Evolutionary conservation across 1,140 invertebrate genomes (phyloP), one percentile per base, ranked within the genome.

Genomic region (Achatina immaculata): DNA sequence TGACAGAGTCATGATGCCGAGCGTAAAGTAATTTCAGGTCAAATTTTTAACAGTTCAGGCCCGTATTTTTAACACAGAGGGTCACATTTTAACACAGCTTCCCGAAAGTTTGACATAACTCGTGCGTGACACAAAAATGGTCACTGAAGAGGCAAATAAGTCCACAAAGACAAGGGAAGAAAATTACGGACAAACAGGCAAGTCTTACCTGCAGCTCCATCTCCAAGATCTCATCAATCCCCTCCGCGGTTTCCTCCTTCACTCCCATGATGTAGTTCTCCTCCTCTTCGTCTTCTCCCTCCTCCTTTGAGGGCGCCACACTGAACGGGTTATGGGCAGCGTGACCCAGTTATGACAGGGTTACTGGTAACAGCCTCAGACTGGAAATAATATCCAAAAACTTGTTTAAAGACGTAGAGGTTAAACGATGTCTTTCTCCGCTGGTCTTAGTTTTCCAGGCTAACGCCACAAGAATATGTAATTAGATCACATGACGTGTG

Each of bases 171-270:
- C n/a, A n/a, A n/a, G n/a, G n/a, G n/a, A n/a, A n/a, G n/a, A n/a
- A n/a, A n/a, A n/a, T n/a, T n/a, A n/a, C n/a, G n/a, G n/a, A n/a
- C n/a, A n/a, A n/a, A n/a, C n/a, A n/a, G n/a, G n/a, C n/a, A n/a
- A n/a, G n/a, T n/a, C 58, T 40, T 69, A 69, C 68, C 68, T 69
- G 36, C 68, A 69, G 24, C 38, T 69, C 68, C 36, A 69, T 28
- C 16, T 69, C 68, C 68, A 69, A 6, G 6, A 28, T 28, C 68
- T 69, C 68, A 43, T 69, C 68, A 21, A 69, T 40, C 1, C 68
- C 68, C 2, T 69, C 68, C 9, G 68, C 68, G 1, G 68, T 69
- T 43, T 69, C 68, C 21, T 69, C 68, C 21, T 69, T 69, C 3
- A 69, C 42, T 43, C 68, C 68, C 68, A 69, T 69, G 36, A 28